Evolutionary conservation across 2,113 vertebrate species (phyloP).

Genomic region (Gopherus evgoodei): DNA sequence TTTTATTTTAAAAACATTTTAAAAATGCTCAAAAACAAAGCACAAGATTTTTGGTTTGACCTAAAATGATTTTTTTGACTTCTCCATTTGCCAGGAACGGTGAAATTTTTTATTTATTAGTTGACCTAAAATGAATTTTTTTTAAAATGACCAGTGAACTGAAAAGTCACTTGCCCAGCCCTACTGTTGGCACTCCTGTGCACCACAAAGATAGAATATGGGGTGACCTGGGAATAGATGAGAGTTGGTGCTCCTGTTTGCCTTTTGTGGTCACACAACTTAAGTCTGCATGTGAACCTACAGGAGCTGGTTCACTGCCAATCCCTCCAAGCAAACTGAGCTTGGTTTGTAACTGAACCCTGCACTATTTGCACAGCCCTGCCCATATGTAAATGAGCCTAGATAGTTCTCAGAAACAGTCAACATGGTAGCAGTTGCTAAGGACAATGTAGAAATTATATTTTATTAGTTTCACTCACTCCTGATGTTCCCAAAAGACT

Average conservation of each 20-base stretch:
- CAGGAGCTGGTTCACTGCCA: fast-evolving
- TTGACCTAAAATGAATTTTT: too few relatives aligned
- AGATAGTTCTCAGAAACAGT: not conserved
- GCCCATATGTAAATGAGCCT: fast-evolving
- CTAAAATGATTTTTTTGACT: too few relatives aligned
- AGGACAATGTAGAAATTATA: not conserved
- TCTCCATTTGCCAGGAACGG: too few relatives aligned
- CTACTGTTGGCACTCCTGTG: not conserved
- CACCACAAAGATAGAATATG: not conserved
- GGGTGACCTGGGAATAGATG: not conserved
- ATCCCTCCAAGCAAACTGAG: not conserved
- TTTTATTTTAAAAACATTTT: too few relatives aligned
- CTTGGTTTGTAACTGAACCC: not conserved
- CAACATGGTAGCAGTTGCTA: not conserved
- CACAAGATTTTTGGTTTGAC: too few relatives aligned
- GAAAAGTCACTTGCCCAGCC: too few relatives aligned
- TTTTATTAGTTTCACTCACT: not conserved
- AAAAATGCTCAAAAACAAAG: too few relatives aligned
- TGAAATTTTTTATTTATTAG: too few relatives aligned
- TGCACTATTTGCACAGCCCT: fast-evolving
- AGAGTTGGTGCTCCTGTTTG: not conserved
- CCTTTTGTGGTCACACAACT: not conserved
- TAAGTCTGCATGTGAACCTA: not conserved
- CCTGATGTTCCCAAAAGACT: fast-evolving
- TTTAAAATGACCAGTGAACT: too few relatives aligned